A percentile compares a stretch with the other conserved stretches of the same genome.
Evolutionary conservation across 2,113 vertebrate species (phyloP).

Genomic region (Thinocorus orbignyianus): DNA sequence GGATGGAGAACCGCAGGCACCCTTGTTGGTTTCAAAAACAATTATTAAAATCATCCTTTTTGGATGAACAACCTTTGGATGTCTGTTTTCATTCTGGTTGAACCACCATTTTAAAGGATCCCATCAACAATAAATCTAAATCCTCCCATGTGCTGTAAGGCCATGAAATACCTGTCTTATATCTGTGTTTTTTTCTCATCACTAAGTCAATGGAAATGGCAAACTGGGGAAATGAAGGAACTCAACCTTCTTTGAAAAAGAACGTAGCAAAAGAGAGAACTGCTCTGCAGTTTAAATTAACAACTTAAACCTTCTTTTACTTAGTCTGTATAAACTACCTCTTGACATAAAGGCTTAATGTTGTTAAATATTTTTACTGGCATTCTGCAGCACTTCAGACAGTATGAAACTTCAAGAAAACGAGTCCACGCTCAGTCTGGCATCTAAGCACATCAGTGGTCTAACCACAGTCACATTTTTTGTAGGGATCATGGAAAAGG

Average conservation of each 20-base stretch:
- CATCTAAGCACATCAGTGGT: neutral
- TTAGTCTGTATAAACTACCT: neutral
- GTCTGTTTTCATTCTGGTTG: neutral
- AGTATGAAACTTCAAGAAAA: neutral
- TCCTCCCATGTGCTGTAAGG: neutral
- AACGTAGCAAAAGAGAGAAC: neutral
- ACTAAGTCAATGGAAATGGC: neutral
- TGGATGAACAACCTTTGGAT: neutral
- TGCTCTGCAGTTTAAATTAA: neutral
- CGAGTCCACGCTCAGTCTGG: neutral
- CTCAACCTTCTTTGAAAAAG: neutral
- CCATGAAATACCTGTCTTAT: neutral
- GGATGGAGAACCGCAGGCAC: neutral
- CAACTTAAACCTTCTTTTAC: neutral
- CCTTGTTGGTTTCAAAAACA: neutral
- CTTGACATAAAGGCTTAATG: neutral
- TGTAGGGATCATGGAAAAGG: neutral
- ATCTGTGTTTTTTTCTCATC: neutral
- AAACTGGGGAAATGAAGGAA: neutral
- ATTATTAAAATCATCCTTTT: neutral
- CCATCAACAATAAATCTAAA: neutral
- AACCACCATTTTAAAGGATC: neutral
- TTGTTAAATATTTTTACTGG: slow-evolving; percentile 38
- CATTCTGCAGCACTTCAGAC: neutral
- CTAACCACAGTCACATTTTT: slow-evolving; percentile 15